Evolutionary conservation across 2,888 invertebrate species (phyloP).

Genomic region (Thera britannica): DNA sequence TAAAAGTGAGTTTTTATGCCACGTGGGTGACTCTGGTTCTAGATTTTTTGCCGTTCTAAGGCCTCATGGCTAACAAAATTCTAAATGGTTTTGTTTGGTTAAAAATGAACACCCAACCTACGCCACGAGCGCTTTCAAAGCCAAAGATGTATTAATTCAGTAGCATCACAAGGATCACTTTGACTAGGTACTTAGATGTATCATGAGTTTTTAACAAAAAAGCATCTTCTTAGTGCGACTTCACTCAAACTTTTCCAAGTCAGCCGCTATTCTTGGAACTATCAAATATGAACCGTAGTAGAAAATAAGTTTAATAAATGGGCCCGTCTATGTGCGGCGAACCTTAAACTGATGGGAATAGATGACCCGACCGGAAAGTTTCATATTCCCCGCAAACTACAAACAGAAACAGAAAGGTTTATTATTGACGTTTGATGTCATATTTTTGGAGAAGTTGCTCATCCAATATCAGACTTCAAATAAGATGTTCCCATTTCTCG

Average conservation of each 20-base stretch:
- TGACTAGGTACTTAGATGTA: too few relatives aligned
- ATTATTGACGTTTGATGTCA: slow-evolving; percentile 48
- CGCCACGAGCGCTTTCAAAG: not conserved
- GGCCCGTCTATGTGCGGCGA: slow-evolving; percentile 47
- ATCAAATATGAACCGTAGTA: slow-evolving; percentile 44
- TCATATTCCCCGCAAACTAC: slow-evolving; percentile 60
- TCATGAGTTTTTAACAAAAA: not conserved
- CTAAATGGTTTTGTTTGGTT: not conserved
- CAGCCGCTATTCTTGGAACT: slow-evolving; percentile 32
- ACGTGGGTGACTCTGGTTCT: too few relatives aligned
- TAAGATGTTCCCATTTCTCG: not conserved
- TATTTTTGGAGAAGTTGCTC: slow-evolving; percentile 38
- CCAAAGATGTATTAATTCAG: not conserved
- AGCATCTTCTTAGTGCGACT: slow-evolving; percentile 10
- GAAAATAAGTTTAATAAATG: slow-evolving; percentile 47
- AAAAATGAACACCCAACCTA: not conserved
- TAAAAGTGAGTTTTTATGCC: too few relatives aligned
- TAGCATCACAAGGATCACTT: too few relatives aligned
- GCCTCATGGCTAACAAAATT: too few relatives aligned
- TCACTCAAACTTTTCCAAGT: slow-evolving; percentile 17
- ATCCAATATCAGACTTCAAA: slow-evolving; percentile 7
- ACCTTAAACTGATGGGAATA: slow-evolving; percentile 56
- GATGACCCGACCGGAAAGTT: slow-evolving; percentile 60
- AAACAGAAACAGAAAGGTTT: slow-evolving; percentile 61
- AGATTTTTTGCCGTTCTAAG: too few relatives aligned